Conservation (phyloP, 2,113 vertebrate genomes). For the Crotalus viridis region DNA sequence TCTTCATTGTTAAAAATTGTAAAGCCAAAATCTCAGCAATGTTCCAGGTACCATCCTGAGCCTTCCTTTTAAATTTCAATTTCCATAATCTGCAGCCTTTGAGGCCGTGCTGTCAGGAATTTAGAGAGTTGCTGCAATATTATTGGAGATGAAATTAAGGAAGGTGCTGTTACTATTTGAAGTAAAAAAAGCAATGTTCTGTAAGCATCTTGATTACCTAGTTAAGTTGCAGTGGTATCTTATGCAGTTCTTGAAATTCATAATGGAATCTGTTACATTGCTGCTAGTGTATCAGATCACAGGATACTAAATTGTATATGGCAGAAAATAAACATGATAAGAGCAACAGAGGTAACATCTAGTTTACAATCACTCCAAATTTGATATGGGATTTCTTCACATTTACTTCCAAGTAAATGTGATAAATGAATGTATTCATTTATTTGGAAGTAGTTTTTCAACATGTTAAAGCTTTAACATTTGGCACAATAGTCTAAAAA, state of each 20-base stretch:
- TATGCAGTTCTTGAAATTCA: not conserved
- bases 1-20: not conserved
- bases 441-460: not conserved
- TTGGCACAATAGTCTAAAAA: not conserved
- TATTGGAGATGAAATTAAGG: not conserved
- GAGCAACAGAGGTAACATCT: not conserved
- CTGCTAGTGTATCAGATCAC: not conserved
- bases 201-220: too few relatives aligned
- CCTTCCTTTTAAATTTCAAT: not conserved
- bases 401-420: not conserved
- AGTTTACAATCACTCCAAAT: not conserved
- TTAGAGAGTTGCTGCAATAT: not conserved
- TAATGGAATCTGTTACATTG: not conserved
- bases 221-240: not conserved
- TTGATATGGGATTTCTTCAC: not conserved
- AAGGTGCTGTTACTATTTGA: not conserved
- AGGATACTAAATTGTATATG: not conserved
- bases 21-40: not conserved
- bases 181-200: not conserved
- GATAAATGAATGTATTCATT: not conserved
- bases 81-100: not conserved
- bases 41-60: not conserved
- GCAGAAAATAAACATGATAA: not conserved
- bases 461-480: not conserved
- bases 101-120: not conserved